Base-by-base conservation (phyloP, 2,888 invertebrate species). In the Rapana venosa region DNA sequence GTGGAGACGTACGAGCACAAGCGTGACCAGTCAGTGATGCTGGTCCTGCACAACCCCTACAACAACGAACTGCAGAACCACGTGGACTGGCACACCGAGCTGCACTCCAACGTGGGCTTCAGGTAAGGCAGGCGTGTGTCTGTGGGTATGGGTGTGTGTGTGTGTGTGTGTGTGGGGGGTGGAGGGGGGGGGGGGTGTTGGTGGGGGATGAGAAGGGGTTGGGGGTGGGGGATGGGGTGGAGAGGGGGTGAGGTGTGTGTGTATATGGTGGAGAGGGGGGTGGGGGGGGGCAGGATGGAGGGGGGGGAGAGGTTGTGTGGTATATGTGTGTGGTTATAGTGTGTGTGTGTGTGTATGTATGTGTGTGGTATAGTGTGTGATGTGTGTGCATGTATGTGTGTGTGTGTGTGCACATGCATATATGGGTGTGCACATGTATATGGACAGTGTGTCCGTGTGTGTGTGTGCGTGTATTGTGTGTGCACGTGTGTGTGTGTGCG, bases 61-160 rank as follows among this genome's bases (percentile, higher is more conserved):
- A 94, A 94, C 88, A 90, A 90, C 1, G 94, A 94, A 89, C 91
- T 95, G 56, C 94, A 94, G 90, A 96, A 94, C 88, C 94, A 94
- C 88, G 93, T 94, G 58, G 94, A 94, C 92, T 96, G 96, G 96
- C 94, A 94, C 86, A 93, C 93, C 58, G 94, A 95, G 87, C 93
- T 96, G 20, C 96, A 96, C 90, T 95, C 95, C 61, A 95, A 96
- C 93, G 93, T 96, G 47, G 96, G 96, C 89, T 96, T 96, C 92
- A 95, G 96, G 96, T 96, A 20, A 0, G 84, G 36, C 5, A 32
- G 8, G 0, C 13, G 1, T 11, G 15, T 84, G 84, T n/a, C 15
- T 58, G 84, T 84, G n/a, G 56, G 30, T 84, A 2, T 84, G 84
- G 47, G 56, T 47, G 36, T 81, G 36, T 81, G 20, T 84, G n/a